Evolutionary conservation across 2,888 invertebrate genomes (phyloP).

Genomic region (Orthosia gothica): DNA sequence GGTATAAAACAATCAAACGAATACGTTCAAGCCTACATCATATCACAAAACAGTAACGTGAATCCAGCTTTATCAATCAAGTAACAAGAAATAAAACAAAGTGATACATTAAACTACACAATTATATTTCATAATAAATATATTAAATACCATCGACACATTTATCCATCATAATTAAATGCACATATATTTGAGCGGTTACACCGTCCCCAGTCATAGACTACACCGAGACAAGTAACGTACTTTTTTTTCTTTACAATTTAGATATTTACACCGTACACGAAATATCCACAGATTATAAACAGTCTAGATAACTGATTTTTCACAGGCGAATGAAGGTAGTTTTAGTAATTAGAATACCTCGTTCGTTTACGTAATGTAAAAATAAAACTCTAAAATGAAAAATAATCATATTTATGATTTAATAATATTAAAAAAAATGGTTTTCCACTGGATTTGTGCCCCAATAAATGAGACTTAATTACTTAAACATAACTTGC

Average conservation of each 20-base stretch:
- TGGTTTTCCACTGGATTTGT: neutral
- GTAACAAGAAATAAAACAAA: constrained; percentile 51
- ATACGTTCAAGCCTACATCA: no score
- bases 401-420: neutral
- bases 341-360: neutral
- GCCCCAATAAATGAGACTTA: neutral
- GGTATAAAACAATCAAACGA: no score
- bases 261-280: constrained; percentile 68
- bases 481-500: neutral
- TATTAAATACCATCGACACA: constrained; percentile 78
- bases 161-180: constrained; percentile 77
- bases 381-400: neutral
- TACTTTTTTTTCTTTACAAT: constrained; percentile 53
- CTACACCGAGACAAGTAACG: constrained; percentile 56
- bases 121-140: constrained; percentile 79
- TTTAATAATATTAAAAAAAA: neutral
- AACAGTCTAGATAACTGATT: constrained; percentile 13
- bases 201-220: constrained; percentile 64
- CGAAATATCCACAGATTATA: constrained; percentile 47
- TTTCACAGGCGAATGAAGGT: neutral
- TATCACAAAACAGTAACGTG: no score
- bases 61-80: no score
- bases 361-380: neutral
- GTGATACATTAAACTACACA: constrained; percentile 75
- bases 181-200: constrained; percentile 82